phyloP scores from a whole-genome alignment of 2,888 invertebrate species.

The Drosophila nr. medialis region DNA sequence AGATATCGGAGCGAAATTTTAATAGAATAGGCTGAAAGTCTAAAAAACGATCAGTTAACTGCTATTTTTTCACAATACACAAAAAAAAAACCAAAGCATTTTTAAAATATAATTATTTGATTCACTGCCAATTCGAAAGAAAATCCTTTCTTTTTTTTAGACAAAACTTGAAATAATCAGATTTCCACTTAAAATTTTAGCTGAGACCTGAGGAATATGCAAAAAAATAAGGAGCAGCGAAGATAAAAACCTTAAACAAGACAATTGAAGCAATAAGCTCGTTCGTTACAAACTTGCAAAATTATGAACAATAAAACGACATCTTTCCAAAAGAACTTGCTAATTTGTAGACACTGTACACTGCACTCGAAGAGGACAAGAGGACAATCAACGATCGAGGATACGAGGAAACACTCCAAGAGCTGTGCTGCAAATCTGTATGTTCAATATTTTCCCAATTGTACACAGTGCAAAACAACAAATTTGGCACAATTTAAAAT shows the following conservation, averaged over 20 bases:
- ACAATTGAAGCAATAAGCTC: background rate
- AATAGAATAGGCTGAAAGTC: background rate
- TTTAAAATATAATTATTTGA: background rate
- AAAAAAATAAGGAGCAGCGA: background rate
- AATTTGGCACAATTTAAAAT: constrained; percentile 21
- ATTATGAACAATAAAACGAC: background rate
- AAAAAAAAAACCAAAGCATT: background rate
- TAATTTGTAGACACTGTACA: background rate
- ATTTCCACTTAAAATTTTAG: background rate
- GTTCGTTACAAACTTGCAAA: background rate
- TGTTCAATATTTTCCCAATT: constrained; percentile 10
- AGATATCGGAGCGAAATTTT: background rate
- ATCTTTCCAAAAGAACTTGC: background rate
- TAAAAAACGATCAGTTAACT: background rate
- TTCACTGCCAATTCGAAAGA: background rate
- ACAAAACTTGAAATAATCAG: background rate
- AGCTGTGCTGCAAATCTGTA: constrained; percentile 27
- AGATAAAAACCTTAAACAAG: background rate
- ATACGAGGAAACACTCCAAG: constrained; percentile 38
- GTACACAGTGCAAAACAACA: background rate
- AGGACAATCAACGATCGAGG: background rate
- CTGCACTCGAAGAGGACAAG: background rate
- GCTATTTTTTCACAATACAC: background rate
- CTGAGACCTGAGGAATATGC: background rate
- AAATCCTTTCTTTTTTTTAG: background rate